Conservation (phyloP, 2,797 vertebrate genomes). For the Oreochromis grahami region DNA sequence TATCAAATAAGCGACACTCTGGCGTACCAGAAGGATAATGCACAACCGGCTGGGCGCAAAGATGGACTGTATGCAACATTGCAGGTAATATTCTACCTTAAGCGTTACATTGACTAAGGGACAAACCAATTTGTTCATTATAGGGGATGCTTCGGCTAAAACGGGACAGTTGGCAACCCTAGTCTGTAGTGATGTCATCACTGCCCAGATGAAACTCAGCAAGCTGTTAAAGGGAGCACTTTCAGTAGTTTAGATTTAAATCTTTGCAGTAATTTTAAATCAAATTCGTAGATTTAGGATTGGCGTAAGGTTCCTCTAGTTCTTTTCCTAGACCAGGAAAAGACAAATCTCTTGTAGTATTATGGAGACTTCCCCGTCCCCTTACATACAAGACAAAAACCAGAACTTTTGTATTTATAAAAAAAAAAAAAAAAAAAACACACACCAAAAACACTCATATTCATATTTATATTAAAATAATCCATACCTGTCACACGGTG, state of each 20-base stretch:
- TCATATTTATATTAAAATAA: not conserved
- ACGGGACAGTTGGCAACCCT: not conserved
- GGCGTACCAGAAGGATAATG: accelerated
- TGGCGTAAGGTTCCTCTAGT: not conserved
- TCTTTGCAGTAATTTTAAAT: not conserved
- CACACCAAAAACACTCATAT: accelerated
- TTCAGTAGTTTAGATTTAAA: not conserved
- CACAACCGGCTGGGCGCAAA: not conserved
- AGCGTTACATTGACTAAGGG: too few species aligned
- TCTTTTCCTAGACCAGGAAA: not conserved
- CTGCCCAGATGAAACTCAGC: not conserved
- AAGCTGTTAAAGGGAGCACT: not conserved
- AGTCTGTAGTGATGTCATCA: not conserved
- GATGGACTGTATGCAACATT: not conserved
- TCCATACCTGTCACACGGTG: slow-evolving; percentile 79
- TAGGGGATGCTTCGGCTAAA: not conserved
- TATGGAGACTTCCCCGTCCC: not conserved
- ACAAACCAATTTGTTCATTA: not conserved
- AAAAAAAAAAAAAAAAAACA: accelerated
- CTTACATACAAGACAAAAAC: not conserved
- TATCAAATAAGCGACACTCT: not conserved
- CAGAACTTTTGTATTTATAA: too few species aligned
- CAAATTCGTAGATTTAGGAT: not conserved
- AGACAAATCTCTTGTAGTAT: not conserved
- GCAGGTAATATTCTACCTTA: not conserved